Conservation (phyloP, 2,797 vertebrate genomes). For the Anguilla pacifica region DNA sequence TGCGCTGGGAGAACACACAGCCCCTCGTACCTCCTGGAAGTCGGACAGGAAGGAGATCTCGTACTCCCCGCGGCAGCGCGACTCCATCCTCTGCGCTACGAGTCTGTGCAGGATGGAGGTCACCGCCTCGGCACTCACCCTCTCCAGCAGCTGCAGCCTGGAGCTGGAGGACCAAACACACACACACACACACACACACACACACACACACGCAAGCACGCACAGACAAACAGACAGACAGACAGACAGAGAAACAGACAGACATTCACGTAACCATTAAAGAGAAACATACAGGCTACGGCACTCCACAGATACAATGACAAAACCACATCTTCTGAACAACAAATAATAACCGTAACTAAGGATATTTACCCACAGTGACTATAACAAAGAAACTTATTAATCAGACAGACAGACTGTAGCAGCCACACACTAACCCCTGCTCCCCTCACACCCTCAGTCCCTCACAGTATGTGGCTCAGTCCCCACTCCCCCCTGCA, state of each 20-base stretch:
- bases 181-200: neutral
- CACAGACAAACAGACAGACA: neutral
- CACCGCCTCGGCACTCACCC: slow-evolving; percentile 88
- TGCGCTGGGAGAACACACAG: neutral
- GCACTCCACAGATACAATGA: neutral
- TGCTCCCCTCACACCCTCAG: neutral
- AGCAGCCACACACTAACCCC: neutral
- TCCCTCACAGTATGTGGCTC: slow-evolving; percentile 86
- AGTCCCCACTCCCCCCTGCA: slow-evolving; percentile 54
- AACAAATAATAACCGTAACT: neutral
- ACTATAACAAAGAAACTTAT: neutral
- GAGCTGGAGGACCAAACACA: slow-evolving; percentile 65
- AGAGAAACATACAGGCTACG: neutral
- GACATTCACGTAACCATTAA: neutral
- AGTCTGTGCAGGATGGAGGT: slow-evolving; percentile 90
- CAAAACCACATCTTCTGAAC: neutral
- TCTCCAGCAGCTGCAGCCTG: slow-evolving; percentile 86
- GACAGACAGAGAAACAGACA: neutral
- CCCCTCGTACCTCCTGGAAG: slow-evolving; percentile 84
- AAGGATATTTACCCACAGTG: neutral
- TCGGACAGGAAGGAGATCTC: slow-evolving; percentile 89
- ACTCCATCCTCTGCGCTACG: slow-evolving; percentile 92
- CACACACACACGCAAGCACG: neutral
- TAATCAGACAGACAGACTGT: neutral
- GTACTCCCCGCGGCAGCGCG: slow-evolving; percentile 89